These are phyloP conservation scores for Balearica regulorum DNA, from an alignment of 2,797 vertebrate genomes.

Conservation along the genomic window DNA sequence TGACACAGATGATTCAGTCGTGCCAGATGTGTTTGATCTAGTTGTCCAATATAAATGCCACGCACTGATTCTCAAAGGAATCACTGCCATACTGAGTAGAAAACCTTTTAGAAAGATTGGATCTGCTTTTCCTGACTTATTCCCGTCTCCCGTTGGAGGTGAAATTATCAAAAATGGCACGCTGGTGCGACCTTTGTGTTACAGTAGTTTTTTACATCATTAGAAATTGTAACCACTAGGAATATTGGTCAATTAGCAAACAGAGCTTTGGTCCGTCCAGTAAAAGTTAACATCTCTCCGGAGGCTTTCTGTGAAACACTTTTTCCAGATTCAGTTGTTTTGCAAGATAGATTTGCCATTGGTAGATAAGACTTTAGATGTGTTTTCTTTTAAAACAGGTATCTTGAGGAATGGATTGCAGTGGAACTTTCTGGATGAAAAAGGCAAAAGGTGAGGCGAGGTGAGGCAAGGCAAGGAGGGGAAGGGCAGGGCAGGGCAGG, in stretches of 20 bases:
- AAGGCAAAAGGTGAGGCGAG: not conserved
- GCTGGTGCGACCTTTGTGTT: rapidly evolving
- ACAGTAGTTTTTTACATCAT: not conserved
- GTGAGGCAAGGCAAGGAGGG: not conserved
- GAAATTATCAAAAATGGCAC: not conserved
- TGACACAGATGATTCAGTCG: not conserved
- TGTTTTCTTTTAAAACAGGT: not conserved
- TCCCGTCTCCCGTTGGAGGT: not conserved
- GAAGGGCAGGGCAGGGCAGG: no score
- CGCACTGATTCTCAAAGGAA: not conserved
- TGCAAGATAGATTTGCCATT: not conserved
- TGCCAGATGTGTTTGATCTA: not conserved
- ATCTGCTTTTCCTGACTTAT: not conserved
- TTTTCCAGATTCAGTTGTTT: not conserved
- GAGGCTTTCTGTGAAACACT: not conserved
- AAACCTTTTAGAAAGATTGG: not conserved
- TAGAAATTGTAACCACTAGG: not conserved
- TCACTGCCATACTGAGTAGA: not conserved
- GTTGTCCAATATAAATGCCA: not conserved
- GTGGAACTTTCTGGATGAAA: not conserved
- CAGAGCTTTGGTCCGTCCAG: not conserved
- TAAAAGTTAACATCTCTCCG: not conserved
- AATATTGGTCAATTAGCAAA: not conserved
- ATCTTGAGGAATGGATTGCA: not conserved
- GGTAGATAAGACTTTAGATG: not conserved